These are phyloP conservation scores for Puntigrus tetrazona DNA, from an alignment of 2,113 vertebrate genomes.

Conservation along the genomic window DNA sequence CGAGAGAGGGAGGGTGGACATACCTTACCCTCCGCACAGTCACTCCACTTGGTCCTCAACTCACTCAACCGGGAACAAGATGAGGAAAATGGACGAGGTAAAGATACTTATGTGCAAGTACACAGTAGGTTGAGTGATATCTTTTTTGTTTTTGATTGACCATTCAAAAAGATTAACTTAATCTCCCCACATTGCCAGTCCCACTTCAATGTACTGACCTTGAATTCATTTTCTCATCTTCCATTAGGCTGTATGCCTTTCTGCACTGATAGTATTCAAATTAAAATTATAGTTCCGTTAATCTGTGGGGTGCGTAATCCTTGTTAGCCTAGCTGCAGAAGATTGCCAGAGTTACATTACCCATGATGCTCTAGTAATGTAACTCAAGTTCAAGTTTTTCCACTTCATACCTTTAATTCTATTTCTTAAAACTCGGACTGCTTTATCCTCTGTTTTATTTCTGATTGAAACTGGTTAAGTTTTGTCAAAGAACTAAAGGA, in stretches of 20 bases:
- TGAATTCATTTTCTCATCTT: background rate
- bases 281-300: background rate
- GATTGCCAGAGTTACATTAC: constrained; percentile 12
- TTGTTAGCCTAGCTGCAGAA: background rate
- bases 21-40: constrained; percentile 74
- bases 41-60: constrained; percentile 79
- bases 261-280: constrained; percentile 17
- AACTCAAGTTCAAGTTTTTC: constrained; percentile 2
- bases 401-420: background rate
- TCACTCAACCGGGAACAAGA: constrained; percentile 77
- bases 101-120: constrained; percentile 24
- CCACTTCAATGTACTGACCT: constrained; percentile 3
- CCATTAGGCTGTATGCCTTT: constrained; percentile 13
- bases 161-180: constrained; percentile 13
- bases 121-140: background rate
- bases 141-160: background rate
- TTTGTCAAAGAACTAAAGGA: constrained; percentile 28
- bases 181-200: background rate
- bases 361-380: background rate
- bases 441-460: background rate
- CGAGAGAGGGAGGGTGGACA: constrained; percentile 72
- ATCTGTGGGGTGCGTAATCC: constrained; percentile 3
- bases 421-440: background rate
- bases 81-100: constrained; percentile 76
- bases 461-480: constrained; percentile 28